These are phyloP conservation scores for Buceros bicornis DNA, from an alignment of 2,797 vertebrate species.

Conservation along the genomic window DNA sequence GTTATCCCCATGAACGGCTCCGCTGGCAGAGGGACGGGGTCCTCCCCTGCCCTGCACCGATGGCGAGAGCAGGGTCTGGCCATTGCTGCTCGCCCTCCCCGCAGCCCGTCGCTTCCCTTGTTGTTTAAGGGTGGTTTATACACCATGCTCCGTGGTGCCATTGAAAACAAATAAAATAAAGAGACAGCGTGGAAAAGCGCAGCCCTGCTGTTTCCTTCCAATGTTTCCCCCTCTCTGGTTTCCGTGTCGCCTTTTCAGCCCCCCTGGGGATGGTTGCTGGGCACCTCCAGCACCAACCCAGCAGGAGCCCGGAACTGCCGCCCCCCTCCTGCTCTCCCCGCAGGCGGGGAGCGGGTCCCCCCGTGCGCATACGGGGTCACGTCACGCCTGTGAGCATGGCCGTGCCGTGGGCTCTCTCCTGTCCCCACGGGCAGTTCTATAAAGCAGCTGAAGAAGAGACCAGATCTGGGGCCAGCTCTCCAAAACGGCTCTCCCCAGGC, in stretches of 20 bases:
- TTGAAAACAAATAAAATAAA: neutral
- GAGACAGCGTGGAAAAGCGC: fast-evolving
- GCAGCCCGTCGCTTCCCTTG: neutral
- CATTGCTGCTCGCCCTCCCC: fast-evolving
- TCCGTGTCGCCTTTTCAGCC: neutral
- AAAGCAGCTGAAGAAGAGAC: neutral
- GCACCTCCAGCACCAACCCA: neutral
- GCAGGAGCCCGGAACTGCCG: neutral
- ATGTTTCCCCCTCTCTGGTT: neutral
- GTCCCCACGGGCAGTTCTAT: fast-evolving
- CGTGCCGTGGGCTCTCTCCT: neutral
- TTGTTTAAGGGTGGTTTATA: neutral
- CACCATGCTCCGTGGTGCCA: neutral
- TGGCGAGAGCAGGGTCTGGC: neutral
- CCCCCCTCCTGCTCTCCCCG: fast-evolving
- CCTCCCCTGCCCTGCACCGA: fast-evolving
- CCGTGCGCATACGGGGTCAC: fast-evolving
- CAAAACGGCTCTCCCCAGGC: neutral
- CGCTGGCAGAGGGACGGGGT: neutral
- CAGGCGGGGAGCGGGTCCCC: fast-evolving
- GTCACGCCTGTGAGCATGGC: fast-evolving
- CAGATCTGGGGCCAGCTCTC: fast-evolving
- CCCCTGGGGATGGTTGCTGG: neutral
- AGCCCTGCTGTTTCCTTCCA: neutral
- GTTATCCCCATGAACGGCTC: neutral